Percentiles rank a stretch among this genome's conserved stretches.
These are phyloP conservation scores for Alitta virens DNA, from an alignment of 2,888 invertebrate genomes.

Conservation along the genomic window DNA sequence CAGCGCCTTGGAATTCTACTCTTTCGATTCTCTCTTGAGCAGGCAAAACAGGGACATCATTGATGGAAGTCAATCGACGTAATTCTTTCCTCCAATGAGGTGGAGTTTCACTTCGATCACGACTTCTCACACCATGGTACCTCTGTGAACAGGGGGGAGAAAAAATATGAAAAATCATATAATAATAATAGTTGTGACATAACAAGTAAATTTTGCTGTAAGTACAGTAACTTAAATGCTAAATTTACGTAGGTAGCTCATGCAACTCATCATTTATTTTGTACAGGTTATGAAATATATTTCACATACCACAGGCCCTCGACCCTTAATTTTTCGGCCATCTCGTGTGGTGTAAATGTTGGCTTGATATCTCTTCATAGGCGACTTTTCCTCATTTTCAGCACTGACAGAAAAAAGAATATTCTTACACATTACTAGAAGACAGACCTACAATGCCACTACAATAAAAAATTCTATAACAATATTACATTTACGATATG, in stretches of 20 bases:
- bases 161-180: not conserved
- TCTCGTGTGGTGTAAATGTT: constrained; percentile 32
- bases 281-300: not conserved
- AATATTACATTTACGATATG: too few species aligned
- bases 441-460: too few species aligned
- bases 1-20: too few species aligned
- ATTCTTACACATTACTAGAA: too few species aligned
- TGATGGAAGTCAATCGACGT: not conserved
- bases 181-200: not conserved
- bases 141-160: constrained; percentile 15
- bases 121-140: constrained; percentile 18
- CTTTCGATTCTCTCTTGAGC: too few species aligned
- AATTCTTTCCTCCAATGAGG: constrained; percentile 78
- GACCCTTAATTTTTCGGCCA: constrained; percentile 84
- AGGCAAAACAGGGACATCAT: not conserved
- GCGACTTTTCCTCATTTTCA: not conserved
- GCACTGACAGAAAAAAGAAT: too few species aligned
- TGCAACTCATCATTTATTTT: too few species aligned
- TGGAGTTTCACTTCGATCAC: constrained; percentile 85
- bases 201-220: not conserved
- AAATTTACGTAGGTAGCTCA: too few species aligned
- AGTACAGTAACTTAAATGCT: not conserved
- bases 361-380: not conserved
- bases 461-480: too few species aligned
- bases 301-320: constrained; percentile 82